Conservation (phyloP, 2,797 vertebrate genomes). For the Tokudaia tokunoshimensis region DNA sequence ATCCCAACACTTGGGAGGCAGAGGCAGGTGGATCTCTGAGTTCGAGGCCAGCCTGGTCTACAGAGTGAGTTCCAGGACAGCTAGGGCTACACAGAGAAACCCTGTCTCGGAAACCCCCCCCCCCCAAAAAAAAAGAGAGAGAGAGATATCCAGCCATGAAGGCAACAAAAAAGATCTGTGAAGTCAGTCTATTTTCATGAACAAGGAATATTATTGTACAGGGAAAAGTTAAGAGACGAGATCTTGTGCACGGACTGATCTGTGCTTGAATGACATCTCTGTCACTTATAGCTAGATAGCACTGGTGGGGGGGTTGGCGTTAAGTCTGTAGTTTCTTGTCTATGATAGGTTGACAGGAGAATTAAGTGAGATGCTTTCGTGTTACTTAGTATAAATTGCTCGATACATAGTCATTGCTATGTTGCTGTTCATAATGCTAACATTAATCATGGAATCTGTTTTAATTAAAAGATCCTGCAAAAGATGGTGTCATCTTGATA, state of each 20-base stretch:
- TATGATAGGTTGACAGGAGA: constrained; percentile 6
- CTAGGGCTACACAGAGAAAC: too few relatives aligned
- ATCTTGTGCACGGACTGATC: not conserved
- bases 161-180: not conserved
- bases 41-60: too few relatives aligned
- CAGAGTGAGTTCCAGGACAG: too few relatives aligned
- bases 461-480: constrained; percentile 25
- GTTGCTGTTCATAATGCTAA: not conserved
- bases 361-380: not conserved
- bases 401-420: not conserved
- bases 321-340: constrained; percentile 41
- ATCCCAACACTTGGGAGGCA: too few relatives aligned
- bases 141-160: too few relatives aligned
- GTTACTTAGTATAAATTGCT: not conserved
- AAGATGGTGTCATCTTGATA: not conserved
- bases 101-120: too few relatives aligned
- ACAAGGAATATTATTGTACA: too few relatives aligned
- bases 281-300: not conserved
- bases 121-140: too few relatives aligned
- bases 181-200: not conserved
- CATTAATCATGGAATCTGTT: constrained; percentile 27
- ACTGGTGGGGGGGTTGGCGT: not conserved
- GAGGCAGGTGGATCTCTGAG: too few relatives aligned
- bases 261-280: not conserved
- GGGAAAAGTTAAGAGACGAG: not conserved